Conservation (phyloP, 2,888 invertebrate species). For the Neoscelio sp. region DNA sequence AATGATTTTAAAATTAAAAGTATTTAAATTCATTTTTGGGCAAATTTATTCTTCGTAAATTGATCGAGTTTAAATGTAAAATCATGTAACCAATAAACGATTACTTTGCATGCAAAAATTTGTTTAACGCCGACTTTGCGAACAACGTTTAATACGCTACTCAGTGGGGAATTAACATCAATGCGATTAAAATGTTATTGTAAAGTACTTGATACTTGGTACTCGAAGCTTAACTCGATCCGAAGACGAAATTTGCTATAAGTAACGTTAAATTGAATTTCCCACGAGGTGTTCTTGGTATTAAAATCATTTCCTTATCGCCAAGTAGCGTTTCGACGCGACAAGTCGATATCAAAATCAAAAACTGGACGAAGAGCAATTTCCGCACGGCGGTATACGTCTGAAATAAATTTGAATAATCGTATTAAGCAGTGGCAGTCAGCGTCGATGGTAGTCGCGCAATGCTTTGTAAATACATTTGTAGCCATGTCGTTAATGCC, state of each 20-base stretch:
- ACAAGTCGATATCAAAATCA: slow-evolving; percentile 36
- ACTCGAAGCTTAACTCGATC: too few relatives aligned
- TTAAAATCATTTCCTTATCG: slow-evolving; percentile 48
- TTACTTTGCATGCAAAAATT: slow-evolving; percentile 4
- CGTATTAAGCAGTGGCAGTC: slow-evolving; percentile 21
- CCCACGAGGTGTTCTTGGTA: slow-evolving; percentile 4
- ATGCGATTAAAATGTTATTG: too few relatives aligned
- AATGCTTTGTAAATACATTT: slow-evolving; percentile 48
- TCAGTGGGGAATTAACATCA: too few relatives aligned
- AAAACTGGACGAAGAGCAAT: slow-evolving; percentile 52
- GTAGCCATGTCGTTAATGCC: slow-evolving; percentile 39
- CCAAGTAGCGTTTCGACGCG: slow-evolving; percentile 3
- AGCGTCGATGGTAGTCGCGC: slow-evolving; percentile 11
- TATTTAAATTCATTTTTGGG: slow-evolving; percentile 31
- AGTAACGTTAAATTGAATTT: slow-evolving; percentile 33
- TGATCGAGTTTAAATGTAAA: slow-evolving; percentile 45
- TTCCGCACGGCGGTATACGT: slow-evolving; percentile 30
- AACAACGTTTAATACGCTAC: too few relatives aligned
- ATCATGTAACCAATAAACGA: slow-evolving; percentile 18
- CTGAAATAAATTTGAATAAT: slow-evolving; percentile 62
- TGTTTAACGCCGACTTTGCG: slow-evolving; percentile 16
- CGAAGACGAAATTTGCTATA: neutral
- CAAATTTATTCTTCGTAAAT: slow-evolving; percentile 42
- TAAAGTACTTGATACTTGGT: too few relatives aligned
- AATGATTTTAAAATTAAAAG: too few relatives aligned